Evolutionary conservation across 2,113 vertebrate species (phyloP), one percentile per base, ranked within the genome.

Genomic region (Gymnarchus niloticus): DNA sequence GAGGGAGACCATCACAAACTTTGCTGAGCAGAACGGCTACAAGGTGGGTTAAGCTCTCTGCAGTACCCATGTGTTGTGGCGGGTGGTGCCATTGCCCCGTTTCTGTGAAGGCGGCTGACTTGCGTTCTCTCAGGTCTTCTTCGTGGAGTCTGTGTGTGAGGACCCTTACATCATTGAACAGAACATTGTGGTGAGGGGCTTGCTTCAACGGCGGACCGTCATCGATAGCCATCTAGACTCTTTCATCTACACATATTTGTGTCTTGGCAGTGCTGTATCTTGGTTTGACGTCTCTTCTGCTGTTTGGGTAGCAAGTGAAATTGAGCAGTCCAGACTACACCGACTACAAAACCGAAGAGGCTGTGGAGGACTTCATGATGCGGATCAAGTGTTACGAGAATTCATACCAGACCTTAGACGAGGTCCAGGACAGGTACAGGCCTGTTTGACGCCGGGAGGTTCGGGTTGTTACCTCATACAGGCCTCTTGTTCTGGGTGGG

Each of bases 321-420:
- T 92, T 99, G 88, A 95, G 96, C 6, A 99, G 97, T 87, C 98
- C 98, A 0, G 98, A 99, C 92, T 99, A 99, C 69, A 95, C 96
- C 3, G 94, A 98, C 93, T 97, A 96, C 17, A 96, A 96, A 90
- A 97, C 96, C 0, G 97, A 99, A 0, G 97, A 98, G 85, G 98
- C 98, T 0, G 95, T 97, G 0, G 96, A 98, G 76, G 98, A 99
- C 73, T 99, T 99, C 90, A 96, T 98, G 97, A 96, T 97, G 94
- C 96, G 98, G 89, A 99, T 99, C 33, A 97, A 98, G 84, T 98
- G 97, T 90, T 99, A 99, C 84, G 96, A 98, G 91, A 98, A 96
- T 90, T 96, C 97, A 0, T 99, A 99, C 0, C 94, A 99, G 91
- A 95, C 97, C 0, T 92, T 99, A 88, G 97, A 99, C 85, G 97